Percentiles rank a stretch among this genome's conserved stretches.
These are phyloP conservation scores for Rhagoletis zephyria DNA, from an alignment of 1,140 invertebrate species.

Conservation along the genomic window DNA sequence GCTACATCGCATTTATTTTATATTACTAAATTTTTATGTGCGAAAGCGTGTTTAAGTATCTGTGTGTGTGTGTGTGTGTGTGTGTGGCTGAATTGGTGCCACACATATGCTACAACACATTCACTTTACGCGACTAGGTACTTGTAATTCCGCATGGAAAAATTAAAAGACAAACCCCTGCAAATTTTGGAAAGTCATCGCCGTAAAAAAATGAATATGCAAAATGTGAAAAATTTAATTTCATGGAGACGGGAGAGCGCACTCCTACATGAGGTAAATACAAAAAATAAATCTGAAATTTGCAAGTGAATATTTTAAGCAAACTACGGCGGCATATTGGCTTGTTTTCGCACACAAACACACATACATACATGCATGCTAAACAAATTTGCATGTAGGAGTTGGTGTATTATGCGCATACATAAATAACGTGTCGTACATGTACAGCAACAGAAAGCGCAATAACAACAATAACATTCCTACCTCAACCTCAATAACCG, in stretches of 20 bases:
- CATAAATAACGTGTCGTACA: background rate
- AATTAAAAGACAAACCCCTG: slow-evolving; percentile 24
- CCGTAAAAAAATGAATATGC: background rate
- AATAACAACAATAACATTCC: background rate
- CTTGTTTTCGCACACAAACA: background rate
- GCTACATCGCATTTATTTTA: background rate
- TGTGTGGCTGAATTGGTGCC: background rate
- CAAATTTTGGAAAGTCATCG: slow-evolving; percentile 1
- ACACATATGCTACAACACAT: background rate
- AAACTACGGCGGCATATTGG: background rate
- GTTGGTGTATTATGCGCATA: background rate
- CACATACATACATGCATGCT: background rate
- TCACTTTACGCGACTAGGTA: slow-evolving; percentile 3
- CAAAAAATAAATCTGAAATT: slow-evolving; percentile 8
- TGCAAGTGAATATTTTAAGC: too few relatives aligned
- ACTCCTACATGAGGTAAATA: background rate
- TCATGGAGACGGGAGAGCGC: background rate
- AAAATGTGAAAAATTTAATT: slow-evolving; percentile 5
- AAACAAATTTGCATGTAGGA: background rate
- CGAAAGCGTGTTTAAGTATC: background rate
- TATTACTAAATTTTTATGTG: background rate
- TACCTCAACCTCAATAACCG: slow-evolving; percentile 29
- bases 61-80: background rate
- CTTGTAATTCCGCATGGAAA: slow-evolving; percentile 20
- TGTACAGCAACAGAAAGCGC: background rate